Percentiles rank a stretch among this genome's conserved stretches.
Conservation (phyloP, 2,888 invertebrate species). For the Stramonita haemastoma region DNA sequence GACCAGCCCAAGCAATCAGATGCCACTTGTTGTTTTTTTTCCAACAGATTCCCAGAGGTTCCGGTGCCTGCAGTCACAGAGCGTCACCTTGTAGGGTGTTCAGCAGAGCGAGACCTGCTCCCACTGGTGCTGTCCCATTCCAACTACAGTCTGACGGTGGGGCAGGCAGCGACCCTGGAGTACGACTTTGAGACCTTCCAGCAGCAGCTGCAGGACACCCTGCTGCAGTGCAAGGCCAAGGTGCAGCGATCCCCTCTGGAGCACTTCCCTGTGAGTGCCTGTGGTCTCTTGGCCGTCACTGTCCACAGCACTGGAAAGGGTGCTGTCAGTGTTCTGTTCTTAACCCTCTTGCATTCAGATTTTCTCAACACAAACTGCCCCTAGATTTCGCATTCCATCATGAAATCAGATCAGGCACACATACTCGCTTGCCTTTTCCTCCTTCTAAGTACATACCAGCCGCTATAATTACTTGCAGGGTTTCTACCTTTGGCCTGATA, state of each 20-base stretch:
- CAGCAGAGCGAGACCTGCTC: slow-evolving; percentile 46
- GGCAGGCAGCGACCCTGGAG: slow-evolving; percentile 42
- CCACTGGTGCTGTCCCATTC: slow-evolving; percentile 47
- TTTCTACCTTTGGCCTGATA: too few species aligned
- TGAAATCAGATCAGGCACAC: too few species aligned
- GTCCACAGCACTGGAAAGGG: too few species aligned
- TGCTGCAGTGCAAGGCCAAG: slow-evolving; percentile 44
- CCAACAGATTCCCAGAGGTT: slow-evolving; percentile 46
- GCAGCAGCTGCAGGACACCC: slow-evolving; percentile 39
- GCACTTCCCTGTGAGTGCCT: not conserved
- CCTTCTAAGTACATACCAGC: too few species aligned
- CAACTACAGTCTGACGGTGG: slow-evolving; percentile 47
- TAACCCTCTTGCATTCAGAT: too few species aligned
- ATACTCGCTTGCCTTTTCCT: too few species aligned
- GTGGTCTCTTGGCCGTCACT: not conserved
- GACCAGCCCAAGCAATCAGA: too few species aligned
- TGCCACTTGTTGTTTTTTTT: too few species aligned
- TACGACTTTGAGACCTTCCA: slow-evolving; percentile 49
- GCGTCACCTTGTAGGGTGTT: slow-evolving; percentile 59
- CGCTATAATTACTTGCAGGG: too few species aligned
- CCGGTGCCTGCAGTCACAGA: slow-evolving; percentile 52
- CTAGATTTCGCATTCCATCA: too few species aligned
- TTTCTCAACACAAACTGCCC: too few species aligned
- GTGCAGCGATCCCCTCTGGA: slow-evolving; percentile 8
- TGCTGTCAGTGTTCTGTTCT: too few species aligned